Conservation (phyloP, 2,113 vertebrate genomes). For the Pedionomus torquatus region DNA sequence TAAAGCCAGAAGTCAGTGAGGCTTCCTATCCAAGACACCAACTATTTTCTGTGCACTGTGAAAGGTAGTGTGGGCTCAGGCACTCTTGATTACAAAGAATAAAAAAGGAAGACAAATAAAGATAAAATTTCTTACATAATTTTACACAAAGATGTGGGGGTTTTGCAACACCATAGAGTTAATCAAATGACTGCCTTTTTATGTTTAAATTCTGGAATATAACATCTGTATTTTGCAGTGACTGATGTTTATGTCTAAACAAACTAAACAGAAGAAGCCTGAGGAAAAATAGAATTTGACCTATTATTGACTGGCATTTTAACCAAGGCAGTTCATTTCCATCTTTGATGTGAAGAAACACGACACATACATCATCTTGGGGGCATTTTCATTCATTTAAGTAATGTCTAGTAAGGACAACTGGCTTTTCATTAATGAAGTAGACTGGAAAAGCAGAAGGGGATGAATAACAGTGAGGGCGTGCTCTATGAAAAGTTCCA, state of each 20-base stretch:
- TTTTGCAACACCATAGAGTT: neutral
- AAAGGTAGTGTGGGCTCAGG: neutral
- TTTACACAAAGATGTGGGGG: too few relatives aligned
- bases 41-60: neutral
- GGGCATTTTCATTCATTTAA: neutral
- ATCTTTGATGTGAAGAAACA: neutral
- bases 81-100: too few relatives aligned
- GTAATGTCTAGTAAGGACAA: neutral
- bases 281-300: conserved; percentile 53
- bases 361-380: neutral
- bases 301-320: conserved; percentile 57
- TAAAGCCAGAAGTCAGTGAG: neutral
- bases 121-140: too few relatives aligned
- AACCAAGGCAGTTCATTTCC: conserved; percentile 55
- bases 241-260: conserved; percentile 9
- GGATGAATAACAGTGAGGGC: neutral
- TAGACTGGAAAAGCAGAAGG: neutral
- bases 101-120: too few relatives aligned
- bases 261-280: conserved; percentile 43
- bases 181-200: neutral
- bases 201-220: conserved; percentile 17
- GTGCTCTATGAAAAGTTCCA: neutral
- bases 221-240: neutral
- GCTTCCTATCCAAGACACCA: neutral
- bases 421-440: neutral